phyloP scores from a whole-genome alignment of 2,888 invertebrate species.

The Ceraclea dissimilis region DNA sequence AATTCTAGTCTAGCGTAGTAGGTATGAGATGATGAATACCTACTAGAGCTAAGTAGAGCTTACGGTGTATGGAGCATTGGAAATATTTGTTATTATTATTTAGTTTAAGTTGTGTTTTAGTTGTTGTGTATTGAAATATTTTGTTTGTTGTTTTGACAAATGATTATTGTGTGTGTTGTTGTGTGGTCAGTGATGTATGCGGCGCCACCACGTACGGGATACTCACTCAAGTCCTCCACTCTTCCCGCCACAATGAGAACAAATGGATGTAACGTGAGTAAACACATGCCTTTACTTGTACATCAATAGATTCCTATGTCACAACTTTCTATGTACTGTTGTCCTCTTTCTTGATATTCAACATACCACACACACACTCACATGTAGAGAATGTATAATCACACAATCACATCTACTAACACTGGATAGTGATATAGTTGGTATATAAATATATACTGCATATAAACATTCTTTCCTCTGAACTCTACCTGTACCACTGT shows the following conservation, averaged over 20 bases:
- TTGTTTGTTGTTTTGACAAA: constrained; percentile 22
- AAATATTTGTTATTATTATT: background rate
- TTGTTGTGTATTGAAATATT: constrained; percentile 8
- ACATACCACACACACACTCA: too few species aligned
- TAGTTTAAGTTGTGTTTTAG: background rate
- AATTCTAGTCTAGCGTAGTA: too few species aligned
- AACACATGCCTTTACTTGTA: background rate
- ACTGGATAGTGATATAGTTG: too few species aligned
- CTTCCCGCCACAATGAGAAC: constrained; percentile 56
- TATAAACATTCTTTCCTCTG: too few species aligned
- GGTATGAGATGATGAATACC: too few species aligned
- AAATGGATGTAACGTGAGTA: constrained; percentile 39
- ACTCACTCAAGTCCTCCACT: constrained; percentile 66
- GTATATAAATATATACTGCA: too few species aligned
- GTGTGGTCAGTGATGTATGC: constrained; percentile 50
- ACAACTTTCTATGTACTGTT: too few species aligned
- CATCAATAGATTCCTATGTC: background rate
- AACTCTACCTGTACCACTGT: too few species aligned
- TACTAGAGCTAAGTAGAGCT: too few species aligned
- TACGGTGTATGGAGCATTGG: background rate
- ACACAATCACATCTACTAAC: too few species aligned
- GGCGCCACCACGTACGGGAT: constrained; percentile 72
- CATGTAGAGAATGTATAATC: too few species aligned
- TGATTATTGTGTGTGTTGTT: constrained; percentile 10
- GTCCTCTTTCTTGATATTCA: too few species aligned